Evolutionary conservation across 2,797 vertebrate genomes (phyloP), one percentile per base, ranked within the genome.

Genomic region (Micromesistius poutassou): DNA sequence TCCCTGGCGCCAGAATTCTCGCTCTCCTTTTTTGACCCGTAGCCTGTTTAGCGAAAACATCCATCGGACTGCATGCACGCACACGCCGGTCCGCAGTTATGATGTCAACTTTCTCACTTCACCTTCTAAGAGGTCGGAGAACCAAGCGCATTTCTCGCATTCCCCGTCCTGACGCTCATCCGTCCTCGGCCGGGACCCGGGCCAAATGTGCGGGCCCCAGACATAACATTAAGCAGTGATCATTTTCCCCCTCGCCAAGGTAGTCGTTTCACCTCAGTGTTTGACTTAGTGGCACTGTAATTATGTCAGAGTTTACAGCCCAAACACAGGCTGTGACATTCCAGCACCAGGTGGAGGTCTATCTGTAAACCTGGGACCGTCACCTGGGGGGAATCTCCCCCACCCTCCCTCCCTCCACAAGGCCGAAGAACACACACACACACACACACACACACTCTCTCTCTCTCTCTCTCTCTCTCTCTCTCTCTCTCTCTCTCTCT

Each of bases 251-350:
- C 74, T 22, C 50, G 2, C 84, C 84, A 87, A 90, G 89, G 90
- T 92, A 90, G 89, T 92, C 91, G 91, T 93, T 94, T 93, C 83
- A 78, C 87, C 89, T 89, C 82, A 72, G 77, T 85, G 84, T 88
- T 84, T 88, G 86, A 92, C 87, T 85, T 75, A 87, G 89, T 88
- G 89, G 84, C 91, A 89, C 91, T 94, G 85, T 95, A 94, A 95
- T 95, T 93, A 94, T 83, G 87, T 82, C 79, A 87, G 87, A 82
- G 85, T 93, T 91, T 91, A 91, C 89, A 84, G 86, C 90, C 90
- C 88, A 92, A 93, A 91, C 87, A 91, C 88, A 90, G 92, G 88
- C 85, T 90, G 89, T 89, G 90, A 90, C 92, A 94, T 94, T 94
- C 93, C 91, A 89, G 78, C 81, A 84, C 87, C 92, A 94, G 93